A percentile compares a stretch with the other conserved stretches of the same genome.
Evolutionary conservation across 2,113 vertebrate genomes (phyloP).

Genomic region (Spea multiplicata): DNA sequence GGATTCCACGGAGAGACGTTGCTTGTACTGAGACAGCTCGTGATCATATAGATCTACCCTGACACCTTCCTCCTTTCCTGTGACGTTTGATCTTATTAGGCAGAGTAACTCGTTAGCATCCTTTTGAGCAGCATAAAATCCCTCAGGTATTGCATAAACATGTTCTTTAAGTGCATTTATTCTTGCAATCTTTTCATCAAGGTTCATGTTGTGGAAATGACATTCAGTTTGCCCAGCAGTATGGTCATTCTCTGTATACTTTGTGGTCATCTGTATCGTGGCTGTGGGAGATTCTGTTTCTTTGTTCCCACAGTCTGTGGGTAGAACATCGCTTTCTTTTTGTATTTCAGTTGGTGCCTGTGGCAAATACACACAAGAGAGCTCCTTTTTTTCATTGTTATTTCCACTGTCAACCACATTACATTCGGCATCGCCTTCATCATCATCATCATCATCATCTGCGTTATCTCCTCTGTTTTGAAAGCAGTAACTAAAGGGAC

Average conservation of each 20-base stretch:
- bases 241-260: constrained; percentile 62
- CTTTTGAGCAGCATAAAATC: constrained; percentile 82
- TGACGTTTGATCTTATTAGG: constrained; percentile 75
- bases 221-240: constrained; percentile 55
- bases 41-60: constrained; percentile 66
- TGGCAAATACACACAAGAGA: constrained; percentile 59
- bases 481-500: constrained; percentile 86
- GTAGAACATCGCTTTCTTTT: constrained; percentile 50
- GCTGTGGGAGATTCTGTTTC: constrained; percentile 52
- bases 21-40: constrained; percentile 77
- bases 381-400: constrained; percentile 50
- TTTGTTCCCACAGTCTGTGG: constrained; percentile 52
- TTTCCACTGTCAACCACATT: constrained; percentile 50
- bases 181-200: constrained; percentile 70
- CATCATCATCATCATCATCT: constrained; percentile 82
- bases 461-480: constrained; percentile 65
- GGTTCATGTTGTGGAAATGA: constrained; percentile 68
- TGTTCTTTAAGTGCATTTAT: constrained; percentile 84
- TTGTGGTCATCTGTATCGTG: constrained; percentile 25
- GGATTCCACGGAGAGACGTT: constrained; percentile 82
- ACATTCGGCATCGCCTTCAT: constrained; percentile 80
- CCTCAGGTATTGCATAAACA: constrained; percentile 80
- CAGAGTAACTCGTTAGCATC: constrained; percentile 88
- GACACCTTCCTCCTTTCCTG: constrained; percentile 66
- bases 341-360: constrained; percentile 47